Evolutionary conservation across 2,113 vertebrate species (phyloP).

Genomic region (Psittacula cyanocephala): DNA sequence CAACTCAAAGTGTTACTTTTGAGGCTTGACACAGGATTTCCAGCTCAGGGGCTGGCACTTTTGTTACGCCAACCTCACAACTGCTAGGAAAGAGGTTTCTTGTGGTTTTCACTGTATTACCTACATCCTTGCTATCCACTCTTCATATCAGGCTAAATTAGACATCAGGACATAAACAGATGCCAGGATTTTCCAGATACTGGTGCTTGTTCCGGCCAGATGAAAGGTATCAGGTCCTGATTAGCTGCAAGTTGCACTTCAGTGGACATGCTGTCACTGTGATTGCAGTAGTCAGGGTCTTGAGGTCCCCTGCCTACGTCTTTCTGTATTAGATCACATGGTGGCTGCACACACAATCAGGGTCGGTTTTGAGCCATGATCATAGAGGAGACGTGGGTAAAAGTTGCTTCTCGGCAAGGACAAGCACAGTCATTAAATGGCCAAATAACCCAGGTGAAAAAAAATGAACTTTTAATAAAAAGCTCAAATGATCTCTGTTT

Average conservation of each 20-base stretch:
- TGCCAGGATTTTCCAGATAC: not conserved
- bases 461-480: constrained; percentile 13
- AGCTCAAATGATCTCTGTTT: not conserved
- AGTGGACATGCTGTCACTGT: not conserved
- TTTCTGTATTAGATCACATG: not conserved
- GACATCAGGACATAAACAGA: not conserved
- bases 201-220: not conserved
- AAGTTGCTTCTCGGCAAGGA: not conserved
- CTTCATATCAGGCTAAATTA: not conserved
- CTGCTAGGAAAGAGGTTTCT: not conserved
- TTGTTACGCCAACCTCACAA: not conserved
- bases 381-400: not conserved
- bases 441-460: not conserved
- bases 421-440: not conserved
- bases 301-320: not conserved
- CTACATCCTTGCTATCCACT: not conserved
- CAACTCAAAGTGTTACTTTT: not conserved
- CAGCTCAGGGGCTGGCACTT: not conserved
- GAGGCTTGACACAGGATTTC: not conserved
- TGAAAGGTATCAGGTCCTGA: not conserved
- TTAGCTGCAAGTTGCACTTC: not conserved
- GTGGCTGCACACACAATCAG: not conserved
- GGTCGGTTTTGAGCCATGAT: not conserved
- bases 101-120: not conserved
- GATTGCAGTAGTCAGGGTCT: not conserved